Conservation (phyloP, 1,140 invertebrate genomes). For the Apis florea region DNA sequence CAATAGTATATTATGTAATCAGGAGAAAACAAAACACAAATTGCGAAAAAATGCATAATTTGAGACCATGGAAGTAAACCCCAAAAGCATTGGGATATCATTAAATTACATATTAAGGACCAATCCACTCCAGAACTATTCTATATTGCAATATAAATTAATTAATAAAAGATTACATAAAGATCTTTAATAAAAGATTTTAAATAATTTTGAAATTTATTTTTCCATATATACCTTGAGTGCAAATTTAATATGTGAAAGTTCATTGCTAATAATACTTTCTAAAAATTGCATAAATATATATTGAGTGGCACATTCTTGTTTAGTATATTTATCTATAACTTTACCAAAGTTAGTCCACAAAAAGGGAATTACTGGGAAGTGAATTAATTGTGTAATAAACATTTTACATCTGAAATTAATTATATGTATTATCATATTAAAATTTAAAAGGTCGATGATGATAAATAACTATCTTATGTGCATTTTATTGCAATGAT, state of each 20-base stretch:
- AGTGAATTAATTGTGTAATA: conserved; percentile 72
- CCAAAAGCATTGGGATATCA: conserved; percentile 76
- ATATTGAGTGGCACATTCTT: conserved; percentile 68
- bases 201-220: not conserved
- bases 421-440: conserved; percentile 48
- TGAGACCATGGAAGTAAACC: conserved; percentile 77
- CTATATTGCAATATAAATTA: conserved; percentile 59
- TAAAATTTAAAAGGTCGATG: conserved; percentile 65
- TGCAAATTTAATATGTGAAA: conserved; percentile 70
- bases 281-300: conserved; percentile 75
- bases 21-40: conserved; percentile 75
- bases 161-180: not conserved
- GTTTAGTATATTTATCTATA: conserved; percentile 68
- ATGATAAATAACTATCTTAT: conserved; percentile 65
- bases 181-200: not conserved
- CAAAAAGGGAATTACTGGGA: conserved; percentile 74
- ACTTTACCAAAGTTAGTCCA: conserved; percentile 71
- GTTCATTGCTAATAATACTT: conserved; percentile 71
- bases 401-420: conserved; percentile 74
- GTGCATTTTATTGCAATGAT: conserved; percentile 63
- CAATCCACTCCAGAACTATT: conserved; percentile 73
- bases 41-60: conserved; percentile 74
- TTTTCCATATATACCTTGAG: conserved; percentile 66
- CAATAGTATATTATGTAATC: conserved; percentile 78
- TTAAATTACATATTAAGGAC: conserved; percentile 76